These are phyloP conservation scores for Nestor notabilis DNA, from an alignment of 2,113 vertebrate species.

Conservation along the genomic window DNA sequence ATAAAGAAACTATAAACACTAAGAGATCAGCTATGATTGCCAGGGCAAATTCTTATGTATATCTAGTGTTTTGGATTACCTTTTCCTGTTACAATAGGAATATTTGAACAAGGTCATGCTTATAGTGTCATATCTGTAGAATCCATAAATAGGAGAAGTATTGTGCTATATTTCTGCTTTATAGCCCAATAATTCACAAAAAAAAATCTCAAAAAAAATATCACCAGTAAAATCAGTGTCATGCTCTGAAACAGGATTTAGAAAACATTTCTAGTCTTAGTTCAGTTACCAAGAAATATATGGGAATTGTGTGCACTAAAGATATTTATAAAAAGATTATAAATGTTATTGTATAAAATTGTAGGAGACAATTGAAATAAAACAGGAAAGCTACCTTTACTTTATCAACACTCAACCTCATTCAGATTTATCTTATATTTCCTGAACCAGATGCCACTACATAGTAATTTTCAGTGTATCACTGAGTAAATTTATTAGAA, in stretches of 20 bases:
- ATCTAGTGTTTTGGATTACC: background rate
- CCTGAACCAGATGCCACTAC: background rate
- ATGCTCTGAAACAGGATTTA: slow-evolving; percentile 21
- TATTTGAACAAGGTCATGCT: slow-evolving; percentile 23
- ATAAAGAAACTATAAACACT: slow-evolving; percentile 13
- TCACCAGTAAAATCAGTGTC: slow-evolving; percentile 25
- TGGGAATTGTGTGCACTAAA: background rate
- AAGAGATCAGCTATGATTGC: slow-evolving; percentile 29
- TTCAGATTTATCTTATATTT: background rate
- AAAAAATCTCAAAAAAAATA: slow-evolving; percentile 40
- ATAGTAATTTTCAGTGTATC: background rate
- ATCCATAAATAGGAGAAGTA: slow-evolving; percentile 4
- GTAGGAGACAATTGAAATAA: slow-evolving; percentile 11
- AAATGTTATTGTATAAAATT: background rate
- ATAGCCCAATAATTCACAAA: slow-evolving; percentile 55
- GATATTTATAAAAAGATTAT: background rate
- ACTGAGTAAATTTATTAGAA: background rate
- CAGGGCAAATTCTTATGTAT: slow-evolving; percentile 31
- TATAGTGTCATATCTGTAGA: background rate
- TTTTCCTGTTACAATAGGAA: slow-evolving; percentile 37
- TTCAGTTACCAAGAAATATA: background rate
- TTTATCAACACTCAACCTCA: background rate
- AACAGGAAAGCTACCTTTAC: background rate
- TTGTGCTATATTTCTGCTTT: background rate
- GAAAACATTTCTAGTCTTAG: background rate